A percentile compares a stretch with the other conserved stretches of the same genome.
phyloP scores from a whole-genome alignment of 2,888 invertebrate species.

The Tetropium fuscum region DNA sequence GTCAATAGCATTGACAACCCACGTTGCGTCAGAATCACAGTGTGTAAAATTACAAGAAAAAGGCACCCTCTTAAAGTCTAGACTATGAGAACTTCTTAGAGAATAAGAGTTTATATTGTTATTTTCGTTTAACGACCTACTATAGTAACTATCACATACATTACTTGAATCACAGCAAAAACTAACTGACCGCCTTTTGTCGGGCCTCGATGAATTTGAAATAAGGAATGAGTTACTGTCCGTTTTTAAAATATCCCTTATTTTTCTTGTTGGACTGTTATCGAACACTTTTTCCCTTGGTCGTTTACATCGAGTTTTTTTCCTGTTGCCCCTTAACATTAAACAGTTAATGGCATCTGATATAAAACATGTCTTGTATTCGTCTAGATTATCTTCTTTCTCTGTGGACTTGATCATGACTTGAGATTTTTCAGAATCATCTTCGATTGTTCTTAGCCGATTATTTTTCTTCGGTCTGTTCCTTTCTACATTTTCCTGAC shows the following conservation, averaged over 20 bases:
- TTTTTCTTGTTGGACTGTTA: slow-evolving; percentile 21
- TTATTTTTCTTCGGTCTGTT: slow-evolving; percentile 42
- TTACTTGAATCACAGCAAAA: slow-evolving; percentile 50
- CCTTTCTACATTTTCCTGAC: slow-evolving; percentile 10
- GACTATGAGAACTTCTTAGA: slow-evolving; percentile 47
- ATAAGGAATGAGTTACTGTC: slow-evolving; percentile 29
- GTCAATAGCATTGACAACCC: slow-evolving; percentile 75
- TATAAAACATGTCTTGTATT: slow-evolving; percentile 50
- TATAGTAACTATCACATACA: slow-evolving; percentile 42
- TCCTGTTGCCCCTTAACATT: slow-evolving; percentile 37
- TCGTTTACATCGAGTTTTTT: slow-evolving; percentile 48
- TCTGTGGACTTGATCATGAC: slow-evolving; percentile 41
- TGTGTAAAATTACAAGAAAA: slow-evolving; percentile 36
- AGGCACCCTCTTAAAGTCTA: slow-evolving; percentile 47
- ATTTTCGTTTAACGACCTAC: slow-evolving; percentile 41
- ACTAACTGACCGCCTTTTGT: slow-evolving; percentile 50
- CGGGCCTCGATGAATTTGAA: slow-evolving; percentile 25
- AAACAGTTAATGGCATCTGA: slow-evolving; percentile 59
- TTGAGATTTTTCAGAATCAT: slow-evolving; percentile 35
- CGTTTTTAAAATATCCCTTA: slow-evolving; percentile 27
- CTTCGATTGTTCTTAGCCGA: slow-evolving; percentile 41
- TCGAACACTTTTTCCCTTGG: slow-evolving; percentile 36
- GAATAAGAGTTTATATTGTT: slow-evolving; percentile 24
- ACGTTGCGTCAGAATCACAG: slow-evolving; percentile 55
- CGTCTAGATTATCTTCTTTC: slow-evolving; percentile 29